These are phyloP conservation scores for Rhodinocichla rosea DNA, from an alignment of 2,113 vertebrate genomes.

Conservation along the genomic window DNA sequence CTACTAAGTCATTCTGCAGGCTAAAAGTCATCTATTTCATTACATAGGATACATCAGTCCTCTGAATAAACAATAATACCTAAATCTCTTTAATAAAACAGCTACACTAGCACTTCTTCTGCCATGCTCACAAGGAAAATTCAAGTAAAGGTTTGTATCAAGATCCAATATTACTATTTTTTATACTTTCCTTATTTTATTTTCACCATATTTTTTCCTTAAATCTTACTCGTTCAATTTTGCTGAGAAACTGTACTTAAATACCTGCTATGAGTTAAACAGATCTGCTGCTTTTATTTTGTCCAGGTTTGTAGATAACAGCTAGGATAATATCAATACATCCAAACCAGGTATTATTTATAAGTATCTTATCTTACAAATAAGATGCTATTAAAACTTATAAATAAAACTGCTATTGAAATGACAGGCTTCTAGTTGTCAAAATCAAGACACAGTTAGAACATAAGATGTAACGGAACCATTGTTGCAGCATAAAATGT, in stretches of 20 bases:
- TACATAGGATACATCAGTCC: background rate
- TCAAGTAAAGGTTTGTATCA: background rate
- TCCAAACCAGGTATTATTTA: background rate
- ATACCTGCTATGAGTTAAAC: background rate
- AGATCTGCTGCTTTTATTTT: background rate
- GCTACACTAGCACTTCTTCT: background rate
- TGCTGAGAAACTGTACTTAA: background rate
- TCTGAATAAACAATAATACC: background rate
- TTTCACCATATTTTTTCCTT: background rate
- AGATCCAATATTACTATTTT: background rate
- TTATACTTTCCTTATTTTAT: background rate
- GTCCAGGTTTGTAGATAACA: background rate
- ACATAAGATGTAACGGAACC: background rate
- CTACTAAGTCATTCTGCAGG: background rate
- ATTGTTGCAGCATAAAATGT: background rate
- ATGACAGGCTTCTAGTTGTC: background rate
- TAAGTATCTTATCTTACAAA: background rate
- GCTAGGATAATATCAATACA: background rate
- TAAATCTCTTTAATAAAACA: background rate
- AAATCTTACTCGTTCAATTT: background rate
- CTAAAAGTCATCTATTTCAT: background rate
- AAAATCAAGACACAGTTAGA: background rate
- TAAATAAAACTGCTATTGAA: background rate
- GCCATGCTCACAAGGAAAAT: background rate
- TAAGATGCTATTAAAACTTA: background rate